phyloP scores from a whole-genome alignment of 2,113 vertebrate genomes.

The Porphyrio hochstetteri region DNA sequence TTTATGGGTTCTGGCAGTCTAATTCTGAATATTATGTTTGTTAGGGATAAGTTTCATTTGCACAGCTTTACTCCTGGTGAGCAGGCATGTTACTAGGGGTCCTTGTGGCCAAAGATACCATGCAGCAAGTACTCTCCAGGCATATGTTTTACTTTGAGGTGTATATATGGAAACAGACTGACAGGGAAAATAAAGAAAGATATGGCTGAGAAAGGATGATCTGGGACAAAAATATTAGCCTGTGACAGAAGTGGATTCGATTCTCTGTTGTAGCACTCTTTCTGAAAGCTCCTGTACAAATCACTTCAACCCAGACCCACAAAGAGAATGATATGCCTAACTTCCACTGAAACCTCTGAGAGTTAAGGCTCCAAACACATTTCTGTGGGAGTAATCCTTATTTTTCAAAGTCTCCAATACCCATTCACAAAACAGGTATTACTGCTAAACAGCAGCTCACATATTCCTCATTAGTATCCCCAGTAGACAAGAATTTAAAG shows the following conservation, averaged over 20 bases:
- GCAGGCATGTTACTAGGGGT: background rate
- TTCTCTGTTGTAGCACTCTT: background rate
- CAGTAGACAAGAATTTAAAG: background rate
- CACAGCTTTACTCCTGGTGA: background rate
- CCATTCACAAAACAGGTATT: background rate
- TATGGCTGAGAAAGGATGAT: background rate
- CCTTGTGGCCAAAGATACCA: background rate
- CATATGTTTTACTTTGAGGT: background rate
- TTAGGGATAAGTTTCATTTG: background rate
- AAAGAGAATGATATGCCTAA: background rate
- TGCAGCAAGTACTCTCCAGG: background rate
- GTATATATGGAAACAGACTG: background rate
- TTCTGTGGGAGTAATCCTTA: background rate
- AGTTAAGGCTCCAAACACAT: background rate
- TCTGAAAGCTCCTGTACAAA: background rate
- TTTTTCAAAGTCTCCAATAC: background rate
- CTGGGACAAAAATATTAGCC: background rate
- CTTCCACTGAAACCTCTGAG: background rate
- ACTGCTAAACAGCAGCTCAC: background rate
- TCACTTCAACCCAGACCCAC: background rate
- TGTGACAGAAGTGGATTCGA: background rate
- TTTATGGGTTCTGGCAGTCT: background rate
- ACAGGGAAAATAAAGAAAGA: background rate
- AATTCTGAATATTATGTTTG: constrained; percentile 16
- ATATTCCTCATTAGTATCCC: background rate